Conservation (phyloP, 2,888 invertebrate genomes). For the Creontiades dilutus region DNA sequence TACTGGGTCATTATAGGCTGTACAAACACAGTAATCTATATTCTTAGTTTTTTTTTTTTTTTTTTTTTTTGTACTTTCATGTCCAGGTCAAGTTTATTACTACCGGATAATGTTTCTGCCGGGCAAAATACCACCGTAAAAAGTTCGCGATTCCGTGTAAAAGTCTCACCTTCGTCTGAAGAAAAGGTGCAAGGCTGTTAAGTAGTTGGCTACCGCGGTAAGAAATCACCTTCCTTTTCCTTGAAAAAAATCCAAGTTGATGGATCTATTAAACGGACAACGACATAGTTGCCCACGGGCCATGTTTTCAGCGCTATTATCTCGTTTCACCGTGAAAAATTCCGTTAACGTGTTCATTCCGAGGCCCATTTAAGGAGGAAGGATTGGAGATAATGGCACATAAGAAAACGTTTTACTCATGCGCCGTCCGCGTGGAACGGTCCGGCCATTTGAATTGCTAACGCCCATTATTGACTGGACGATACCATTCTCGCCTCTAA, state of each 20-base stretch:
- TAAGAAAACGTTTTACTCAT: conserved; percentile 12
- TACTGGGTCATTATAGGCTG: too few relatives aligned
- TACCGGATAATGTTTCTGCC: too few relatives aligned
- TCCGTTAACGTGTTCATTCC: conserved; percentile 34
- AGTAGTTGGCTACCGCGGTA: background rate
- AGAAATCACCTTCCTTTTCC: background rate
- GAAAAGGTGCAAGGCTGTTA: background rate
- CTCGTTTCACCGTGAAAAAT: conserved; percentile 16
- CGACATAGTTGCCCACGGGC: conserved; percentile 30
- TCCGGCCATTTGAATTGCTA: conserved; percentile 16
- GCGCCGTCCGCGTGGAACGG: conserved; percentile 32
- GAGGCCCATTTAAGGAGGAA: background rate
- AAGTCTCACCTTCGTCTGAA: background rate
- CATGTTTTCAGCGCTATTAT: conserved; percentile 4
- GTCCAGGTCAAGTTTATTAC: too few relatives aligned
- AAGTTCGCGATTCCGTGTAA: background rate
- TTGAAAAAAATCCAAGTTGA: background rate
- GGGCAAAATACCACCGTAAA: too few relatives aligned
- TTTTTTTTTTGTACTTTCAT: too few relatives aligned
- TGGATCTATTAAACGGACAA: conserved; percentile 26
- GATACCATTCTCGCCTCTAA: background rate
- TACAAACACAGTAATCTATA: too few relatives aligned
- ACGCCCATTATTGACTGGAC: conserved; percentile 28
- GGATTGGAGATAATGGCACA: conserved; percentile 12
- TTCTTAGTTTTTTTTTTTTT: too few relatives aligned